Evolutionary conservation across 2,888 invertebrate species (phyloP).

Genomic region (Oligia fasciuncula): DNA sequence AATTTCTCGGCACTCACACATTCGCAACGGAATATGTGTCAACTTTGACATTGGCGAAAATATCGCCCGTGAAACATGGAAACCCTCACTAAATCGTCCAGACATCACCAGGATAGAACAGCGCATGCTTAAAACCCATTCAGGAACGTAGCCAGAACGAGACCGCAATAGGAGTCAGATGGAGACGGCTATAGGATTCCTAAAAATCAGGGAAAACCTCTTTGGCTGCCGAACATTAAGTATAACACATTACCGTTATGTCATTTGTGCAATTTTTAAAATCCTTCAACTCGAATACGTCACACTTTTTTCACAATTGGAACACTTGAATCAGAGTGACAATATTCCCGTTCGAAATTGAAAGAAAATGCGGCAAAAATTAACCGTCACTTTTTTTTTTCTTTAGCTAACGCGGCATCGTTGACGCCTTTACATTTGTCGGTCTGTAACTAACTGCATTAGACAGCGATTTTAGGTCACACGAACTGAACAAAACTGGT

Average conservation of each 20-base stretch:
- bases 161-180: conserved; percentile 71
- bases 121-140: conserved; percentile 86
- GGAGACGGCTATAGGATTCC: conserved; percentile 72
- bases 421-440: conserved; percentile 51
- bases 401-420: conserved; percentile 37
- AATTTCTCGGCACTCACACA: conserved; percentile 45
- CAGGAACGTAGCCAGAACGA: conserved; percentile 78
- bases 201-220: conserved; percentile 80
- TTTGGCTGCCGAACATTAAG: conserved; percentile 63
- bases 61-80: conserved; percentile 52
- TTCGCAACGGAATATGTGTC: conserved; percentile 29
- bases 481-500: conserved; percentile 68
- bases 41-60: conserved; percentile 55
- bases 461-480: conserved; percentile 84
- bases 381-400: conserved; percentile 31
- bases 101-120: conserved; percentile 53
- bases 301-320: conserved; percentile 39
- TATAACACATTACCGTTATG: conserved; percentile 71
- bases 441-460: conserved; percentile 81
- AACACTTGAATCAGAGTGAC: conserved; percentile 15
- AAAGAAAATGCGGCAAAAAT: conserved; percentile 39
- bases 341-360: conserved; percentile 21
- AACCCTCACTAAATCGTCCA: conserved; percentile 58
- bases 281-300: conserved; percentile 48
- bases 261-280: conserved; percentile 67